These are phyloP conservation scores for Osmerus eperlanus DNA, from an alignment of 2,113 vertebrate species.

Conservation along the genomic window DNA sequence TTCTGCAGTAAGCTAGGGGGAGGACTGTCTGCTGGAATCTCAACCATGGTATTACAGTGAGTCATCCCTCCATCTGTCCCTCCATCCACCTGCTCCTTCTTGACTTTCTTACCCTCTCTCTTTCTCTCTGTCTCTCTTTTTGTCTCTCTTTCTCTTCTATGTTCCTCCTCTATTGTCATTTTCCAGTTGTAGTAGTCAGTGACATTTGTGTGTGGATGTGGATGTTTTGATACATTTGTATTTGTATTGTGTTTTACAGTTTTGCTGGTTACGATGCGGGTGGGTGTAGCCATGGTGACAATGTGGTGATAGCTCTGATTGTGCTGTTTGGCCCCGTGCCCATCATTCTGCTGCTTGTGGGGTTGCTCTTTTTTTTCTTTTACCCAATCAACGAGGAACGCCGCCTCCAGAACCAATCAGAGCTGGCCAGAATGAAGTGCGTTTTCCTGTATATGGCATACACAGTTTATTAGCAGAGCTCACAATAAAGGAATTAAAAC, in stretches of 20 bases:
- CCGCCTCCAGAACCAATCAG: constrained; percentile 40
- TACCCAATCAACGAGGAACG: constrained; percentile 69
- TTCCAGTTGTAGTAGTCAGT: neutral
- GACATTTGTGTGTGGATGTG: neutral
- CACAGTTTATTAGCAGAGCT: too few species aligned
- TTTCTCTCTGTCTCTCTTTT: neutral
- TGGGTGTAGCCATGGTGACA: constrained; percentile 54
- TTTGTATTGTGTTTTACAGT: constrained; percentile 39
- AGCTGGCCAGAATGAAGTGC: constrained; percentile 49
- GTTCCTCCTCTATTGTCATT: neutral
- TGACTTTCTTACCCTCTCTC: neutral
- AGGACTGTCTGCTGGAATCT: constrained; percentile 71
- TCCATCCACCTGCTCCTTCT: neutral
- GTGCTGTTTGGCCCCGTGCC: constrained; percentile 71
- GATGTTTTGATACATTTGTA: neutral
- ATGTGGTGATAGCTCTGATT: constrained; percentile 59
- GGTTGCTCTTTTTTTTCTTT: constrained; percentile 63
- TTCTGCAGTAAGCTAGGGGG: constrained; percentile 79
- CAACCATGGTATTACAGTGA: constrained; percentile 76
- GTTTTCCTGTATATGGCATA: constrained; percentile 5
- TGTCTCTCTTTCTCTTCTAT: neutral
- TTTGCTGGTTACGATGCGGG: constrained; percentile 72
- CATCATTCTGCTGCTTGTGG: constrained; percentile 65
- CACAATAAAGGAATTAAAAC: too few species aligned
- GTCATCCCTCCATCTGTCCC: constrained; percentile 34